Conservation (phyloP, 2,797 vertebrate genomes). For the Rhadinocentrus ornatus region DNA sequence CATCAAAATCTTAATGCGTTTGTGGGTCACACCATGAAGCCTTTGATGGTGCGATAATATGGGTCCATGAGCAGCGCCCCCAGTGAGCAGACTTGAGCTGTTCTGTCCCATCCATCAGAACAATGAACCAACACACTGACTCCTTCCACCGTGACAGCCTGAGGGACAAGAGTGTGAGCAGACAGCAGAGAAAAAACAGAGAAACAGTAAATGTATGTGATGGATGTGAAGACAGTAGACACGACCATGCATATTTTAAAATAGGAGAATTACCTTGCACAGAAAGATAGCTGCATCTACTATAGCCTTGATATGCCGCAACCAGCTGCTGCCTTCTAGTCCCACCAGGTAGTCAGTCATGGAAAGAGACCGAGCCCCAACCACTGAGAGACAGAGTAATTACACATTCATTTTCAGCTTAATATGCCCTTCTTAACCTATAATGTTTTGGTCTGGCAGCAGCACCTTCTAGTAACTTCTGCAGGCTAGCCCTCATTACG, state of each 20-base stretch:
- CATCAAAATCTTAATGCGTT: background rate
- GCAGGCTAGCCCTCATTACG: constrained; percentile 95
- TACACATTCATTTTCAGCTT: background rate
- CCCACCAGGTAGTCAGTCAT: constrained; percentile 92
- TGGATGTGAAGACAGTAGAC: background rate
- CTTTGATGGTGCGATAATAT: constrained; percentile 96
- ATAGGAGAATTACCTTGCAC: constrained; percentile 82
- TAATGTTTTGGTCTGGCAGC: background rate
- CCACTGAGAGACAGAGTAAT: constrained; percentile 77
- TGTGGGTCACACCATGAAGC: constrained; percentile 90
- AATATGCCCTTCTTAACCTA: background rate
- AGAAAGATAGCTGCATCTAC: constrained; percentile 94
- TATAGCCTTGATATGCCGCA: constrained; percentile 94
- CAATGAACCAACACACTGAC: constrained; percentile 96
- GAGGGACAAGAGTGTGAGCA: background rate
- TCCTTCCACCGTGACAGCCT: constrained; percentile 93
- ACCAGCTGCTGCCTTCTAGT: constrained; percentile 93
- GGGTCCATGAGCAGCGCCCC: constrained; percentile 94
- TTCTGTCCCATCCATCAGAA: constrained; percentile 98
- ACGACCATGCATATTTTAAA: background rate
- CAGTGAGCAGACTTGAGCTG: constrained; percentile 95
- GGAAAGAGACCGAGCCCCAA: constrained; percentile 87
- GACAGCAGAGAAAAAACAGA: background rate
- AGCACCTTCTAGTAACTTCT: constrained; percentile 94
- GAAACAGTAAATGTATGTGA: too few relatives aligned